Evolutionary conservation across 2,113 vertebrate species (phyloP), one percentile per base, ranked within the genome.

Genomic region (Heloderma charlesbogerti): DNA sequence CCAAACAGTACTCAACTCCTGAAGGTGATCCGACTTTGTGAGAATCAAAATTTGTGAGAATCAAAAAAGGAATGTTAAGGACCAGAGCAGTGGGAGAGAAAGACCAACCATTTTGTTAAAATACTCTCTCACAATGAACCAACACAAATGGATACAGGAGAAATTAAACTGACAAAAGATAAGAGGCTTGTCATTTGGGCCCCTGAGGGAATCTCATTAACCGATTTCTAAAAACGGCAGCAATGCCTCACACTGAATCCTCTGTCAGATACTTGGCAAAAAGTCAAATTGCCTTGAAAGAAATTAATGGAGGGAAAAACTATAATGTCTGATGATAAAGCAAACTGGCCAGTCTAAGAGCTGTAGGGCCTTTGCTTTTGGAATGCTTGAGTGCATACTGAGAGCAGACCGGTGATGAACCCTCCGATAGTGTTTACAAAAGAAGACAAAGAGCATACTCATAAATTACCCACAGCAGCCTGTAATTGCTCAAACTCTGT

Each of bases 191-290:
- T 95, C 82, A 88, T 91, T 69, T 40, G 87, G 83, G 48, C 57
- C 94, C 94, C 92, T 94, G 31, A 90, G 89, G 95, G 91, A 91
- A 1, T 80, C 60, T 95, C 94, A 96, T 96, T 93, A 94, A 93
- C 91, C 84, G 43, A 89, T 91, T 95, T 91, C 81, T 85, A 93
- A 84, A 92, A 95, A 92, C 29, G 12, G 1, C 31, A 89, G 83
- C 51, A 88, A 94, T 94, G 86, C 78, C 86, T 92, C 92, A 83
- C 80, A 80, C 40, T 89, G 90, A 92, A 93, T 91, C 93, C 91
- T 75, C 71, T 95, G 94, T 93, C 92, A 95, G 88, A 91, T 94
- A 94, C 86, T 95, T 97, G 96, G 94, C 96, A 93, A 91, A 79
- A 94, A 95, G 89, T 93, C 95, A 95, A 94, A 81, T 75, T 91